A percentile compares a stretch with the other conserved stretches of the same genome.
phyloP scores from a whole-genome alignment of 2,113 vertebrate genomes.

The Heterotis niloticus region DNA sequence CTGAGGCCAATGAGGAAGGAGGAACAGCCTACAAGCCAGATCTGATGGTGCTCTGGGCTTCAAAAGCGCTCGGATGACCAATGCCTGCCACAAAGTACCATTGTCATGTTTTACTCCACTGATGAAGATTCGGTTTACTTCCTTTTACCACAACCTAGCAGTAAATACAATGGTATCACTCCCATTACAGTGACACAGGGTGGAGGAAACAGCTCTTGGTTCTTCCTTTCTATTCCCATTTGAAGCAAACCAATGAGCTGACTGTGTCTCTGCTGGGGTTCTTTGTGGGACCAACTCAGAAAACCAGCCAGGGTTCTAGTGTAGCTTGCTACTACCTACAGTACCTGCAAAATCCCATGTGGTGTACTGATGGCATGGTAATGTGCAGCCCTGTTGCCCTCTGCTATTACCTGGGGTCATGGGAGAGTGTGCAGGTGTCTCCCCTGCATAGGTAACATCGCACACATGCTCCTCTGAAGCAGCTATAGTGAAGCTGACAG shows the following conservation, averaged over 20 bases:
- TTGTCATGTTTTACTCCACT: not conserved
- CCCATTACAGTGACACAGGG: no score
- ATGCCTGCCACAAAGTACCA: not conserved
- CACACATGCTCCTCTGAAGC: not conserved
- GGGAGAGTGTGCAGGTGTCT: no score
- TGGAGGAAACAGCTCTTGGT: no score
- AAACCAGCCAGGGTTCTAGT: not conserved
- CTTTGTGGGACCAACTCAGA: not conserved
- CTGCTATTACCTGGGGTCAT: no score
- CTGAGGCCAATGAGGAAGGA: not conserved
- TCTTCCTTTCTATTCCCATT: no score
- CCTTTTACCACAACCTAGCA: not conserved
- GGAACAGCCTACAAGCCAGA: conserved; percentile 3
- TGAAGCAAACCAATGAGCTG: no score
- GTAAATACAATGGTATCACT: no score
- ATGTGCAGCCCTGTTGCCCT: no score
- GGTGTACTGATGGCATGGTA: no score
- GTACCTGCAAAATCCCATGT: no score
- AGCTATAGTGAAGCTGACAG: no score
- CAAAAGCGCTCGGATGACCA: not conserved
- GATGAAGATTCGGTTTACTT: conserved; percentile 3
- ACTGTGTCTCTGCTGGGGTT: not conserved
- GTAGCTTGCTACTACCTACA: no score
- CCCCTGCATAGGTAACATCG: not conserved
- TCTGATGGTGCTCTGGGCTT: conserved; percentile 1